phyloP scores from a whole-genome alignment of 1,140 invertebrate species.

The Sminthurides bifidus region DNA sequence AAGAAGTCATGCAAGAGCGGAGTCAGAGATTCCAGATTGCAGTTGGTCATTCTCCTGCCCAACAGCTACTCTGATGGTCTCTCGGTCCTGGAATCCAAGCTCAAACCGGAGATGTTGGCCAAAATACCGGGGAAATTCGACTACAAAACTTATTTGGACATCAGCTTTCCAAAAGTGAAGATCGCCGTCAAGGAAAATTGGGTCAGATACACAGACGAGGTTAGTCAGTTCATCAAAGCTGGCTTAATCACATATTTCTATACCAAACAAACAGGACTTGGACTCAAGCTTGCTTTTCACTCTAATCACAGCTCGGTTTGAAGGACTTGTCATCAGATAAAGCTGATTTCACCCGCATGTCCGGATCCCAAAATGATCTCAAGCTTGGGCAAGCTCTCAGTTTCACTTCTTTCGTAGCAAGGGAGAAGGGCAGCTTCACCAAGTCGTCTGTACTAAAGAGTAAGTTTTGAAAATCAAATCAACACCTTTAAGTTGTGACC shows the following conservation, averaged over 20 bases:
- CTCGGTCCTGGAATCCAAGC: conserved; percentile 40
- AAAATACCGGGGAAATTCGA: conserved; percentile 33
- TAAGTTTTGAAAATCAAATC: background rate
- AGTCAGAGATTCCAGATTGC: conserved; percentile 1
- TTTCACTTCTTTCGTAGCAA: background rate
- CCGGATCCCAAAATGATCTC: background rate
- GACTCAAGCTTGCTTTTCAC: background rate
- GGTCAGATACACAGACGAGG: conserved; percentile 43
- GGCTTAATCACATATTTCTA: background rate
- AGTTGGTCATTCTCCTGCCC: conserved; percentile 53
- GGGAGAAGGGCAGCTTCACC: background rate
- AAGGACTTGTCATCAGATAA: background rate
- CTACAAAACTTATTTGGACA: conserved; percentile 41
- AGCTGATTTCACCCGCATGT: no score
- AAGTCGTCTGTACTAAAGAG: background rate
- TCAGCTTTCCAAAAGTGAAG: conserved; percentile 54
- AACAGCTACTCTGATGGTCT: conserved; percentile 44
- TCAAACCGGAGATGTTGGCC: conserved; percentile 38
- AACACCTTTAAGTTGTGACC: background rate
- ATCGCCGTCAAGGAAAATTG: conserved; percentile 50
- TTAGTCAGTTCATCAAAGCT: conserved; percentile 34
- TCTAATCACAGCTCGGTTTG: background rate
- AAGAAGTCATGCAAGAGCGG: conserved; percentile 5
- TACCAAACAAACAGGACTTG: background rate
- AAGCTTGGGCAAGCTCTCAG: background rate